Conservation (phyloP, 2,888 invertebrate species). For the Hybos culiciformis region DNA sequence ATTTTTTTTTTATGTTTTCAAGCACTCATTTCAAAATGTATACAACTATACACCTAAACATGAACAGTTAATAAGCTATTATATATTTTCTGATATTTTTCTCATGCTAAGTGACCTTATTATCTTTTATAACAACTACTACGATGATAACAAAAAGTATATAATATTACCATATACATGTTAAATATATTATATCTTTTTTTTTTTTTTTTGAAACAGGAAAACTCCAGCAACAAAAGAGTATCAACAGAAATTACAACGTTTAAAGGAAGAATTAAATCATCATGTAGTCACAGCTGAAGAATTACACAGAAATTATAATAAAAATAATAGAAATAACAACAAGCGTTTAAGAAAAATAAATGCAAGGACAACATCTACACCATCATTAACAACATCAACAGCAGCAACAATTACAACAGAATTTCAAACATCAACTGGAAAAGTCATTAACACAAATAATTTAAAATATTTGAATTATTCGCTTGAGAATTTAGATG, state of each 20-base stretch:
- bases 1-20: too few species aligned
- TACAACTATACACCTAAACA: too few species aligned
- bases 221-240: conserved; percentile 17
- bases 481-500: conserved; percentile 24
- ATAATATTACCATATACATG: too few species aligned
- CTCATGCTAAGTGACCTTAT: too few species aligned
- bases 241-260: conserved; percentile 25
- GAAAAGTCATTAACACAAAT: conserved; percentile 25
- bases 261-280: conserved; percentile 29
- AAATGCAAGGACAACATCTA: neutral
- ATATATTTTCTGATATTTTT: too few species aligned
- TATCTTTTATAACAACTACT: too few species aligned
- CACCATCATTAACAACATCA: neutral
- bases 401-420: conserved; percentile 7
- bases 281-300: conserved; percentile 22
- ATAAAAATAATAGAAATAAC: conserved; percentile 9
- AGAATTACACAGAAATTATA: conserved; percentile 12
- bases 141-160: too few species aligned
- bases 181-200: too few species aligned
- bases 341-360: conserved; percentile 1
- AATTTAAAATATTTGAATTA: conserved; percentile 21
- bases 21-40: too few species aligned
- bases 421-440: conserved; percentile 14
- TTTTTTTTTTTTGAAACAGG: too few species aligned
- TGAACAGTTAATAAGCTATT: too few species aligned